Percentiles rank a stretch among this genome's conserved stretches.
Evolutionary conservation across 2,113 vertebrate species (phyloP).

Genomic region (Rhabdomys dilectus): DNA sequence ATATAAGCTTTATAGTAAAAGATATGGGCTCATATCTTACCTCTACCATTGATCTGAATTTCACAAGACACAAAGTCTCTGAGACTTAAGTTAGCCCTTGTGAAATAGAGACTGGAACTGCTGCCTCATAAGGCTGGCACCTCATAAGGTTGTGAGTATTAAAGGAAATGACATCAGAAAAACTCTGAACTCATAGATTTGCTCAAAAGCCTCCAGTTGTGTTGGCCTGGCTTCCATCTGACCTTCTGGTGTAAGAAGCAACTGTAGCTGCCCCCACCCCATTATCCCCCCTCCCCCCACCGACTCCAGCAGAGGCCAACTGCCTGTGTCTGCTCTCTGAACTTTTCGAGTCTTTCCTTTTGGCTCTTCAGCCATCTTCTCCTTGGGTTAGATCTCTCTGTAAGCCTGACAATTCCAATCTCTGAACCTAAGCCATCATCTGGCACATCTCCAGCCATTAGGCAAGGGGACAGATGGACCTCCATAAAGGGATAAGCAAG

Average conservation of each 20-base stretch:
- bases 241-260: neutral
- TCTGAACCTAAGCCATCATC: neutral
- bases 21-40: slow-evolving; percentile 33
- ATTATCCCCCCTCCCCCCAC: no score
- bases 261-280: no score
- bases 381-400: neutral
- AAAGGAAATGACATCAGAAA: slow-evolving; percentile 41
- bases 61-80: neutral
- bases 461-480: neutral
- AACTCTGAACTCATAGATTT: slow-evolving; percentile 31
- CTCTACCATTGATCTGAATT: slow-evolving; percentile 49
- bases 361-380: neutral
- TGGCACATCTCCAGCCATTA: neutral
- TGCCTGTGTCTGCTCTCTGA: neutral
- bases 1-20: neutral
- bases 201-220: slow-evolving; percentile 14
- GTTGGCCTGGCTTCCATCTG: neutral
- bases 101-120: slow-evolving; percentile 35
- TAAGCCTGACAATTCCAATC: slow-evolving; percentile 22
- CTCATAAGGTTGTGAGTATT: slow-evolving; percentile 1
- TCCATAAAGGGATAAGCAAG: neutral
- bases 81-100: slow-evolving; percentile 44
- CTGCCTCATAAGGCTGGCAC: neutral
- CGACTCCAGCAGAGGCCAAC: neutral
- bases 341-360: neutral